These are phyloP conservation scores for Euleptes europaea DNA, from an alignment of 2,113 vertebrate species.

Conservation along the genomic window DNA sequence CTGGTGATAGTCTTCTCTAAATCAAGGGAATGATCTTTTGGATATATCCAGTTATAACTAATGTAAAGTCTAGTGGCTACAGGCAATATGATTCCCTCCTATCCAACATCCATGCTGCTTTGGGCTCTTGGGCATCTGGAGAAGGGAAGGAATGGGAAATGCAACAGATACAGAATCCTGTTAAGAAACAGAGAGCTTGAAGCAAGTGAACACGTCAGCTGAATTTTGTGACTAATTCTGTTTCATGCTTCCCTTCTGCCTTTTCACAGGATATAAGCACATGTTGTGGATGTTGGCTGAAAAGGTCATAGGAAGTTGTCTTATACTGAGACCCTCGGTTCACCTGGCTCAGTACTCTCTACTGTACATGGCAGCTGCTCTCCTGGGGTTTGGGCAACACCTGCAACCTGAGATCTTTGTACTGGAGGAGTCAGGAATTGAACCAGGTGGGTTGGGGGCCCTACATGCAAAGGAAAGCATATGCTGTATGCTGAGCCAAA, in stretches of 20 bases:
- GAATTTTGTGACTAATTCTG: neutral
- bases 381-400: no score
- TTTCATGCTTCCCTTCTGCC: neutral
- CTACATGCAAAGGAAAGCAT: no score
- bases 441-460: no score
- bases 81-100: neutral
- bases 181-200: neutral
- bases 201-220: neutral
- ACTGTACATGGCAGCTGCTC: no score
- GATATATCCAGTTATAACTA: neutral
- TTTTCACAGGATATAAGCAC: neutral
- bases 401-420: no score
- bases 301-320: no score
- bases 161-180: neutral
- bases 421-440: no score
- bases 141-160: neutral
- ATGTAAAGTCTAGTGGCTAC: neutral
- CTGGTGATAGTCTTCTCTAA: conserved; percentile 5
- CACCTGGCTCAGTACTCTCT: no score
- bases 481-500: no score
- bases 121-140: neutral
- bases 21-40: neutral
- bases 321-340: no score
- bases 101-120: neutral
- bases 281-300: no score